Base-by-base conservation (phyloP, 2,888 invertebrate genomes). In the Ochropleura leucogaster region DNA sequence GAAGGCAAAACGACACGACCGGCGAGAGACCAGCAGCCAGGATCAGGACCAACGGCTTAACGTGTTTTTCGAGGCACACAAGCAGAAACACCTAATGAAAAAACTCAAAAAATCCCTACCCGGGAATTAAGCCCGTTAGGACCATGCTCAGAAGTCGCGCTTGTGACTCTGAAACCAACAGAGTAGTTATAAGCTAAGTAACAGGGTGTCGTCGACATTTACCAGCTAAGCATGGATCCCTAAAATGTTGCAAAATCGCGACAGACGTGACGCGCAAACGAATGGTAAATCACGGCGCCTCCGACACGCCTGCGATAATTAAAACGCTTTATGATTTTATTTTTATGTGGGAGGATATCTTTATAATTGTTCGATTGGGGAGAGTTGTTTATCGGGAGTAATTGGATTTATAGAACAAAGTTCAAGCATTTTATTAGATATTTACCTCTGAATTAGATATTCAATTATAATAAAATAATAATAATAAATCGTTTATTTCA, bases 261-360 rank as follows among this genome's bases (percentile, higher is more conserved):
- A 71, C 80, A 89, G 87, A 93, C 93, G 93, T 93, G 93, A 91
- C 87, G 74, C 47, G 93, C 82, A 91, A 91, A 85, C 87, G 83
- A 93, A 93, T 90, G 71, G 83, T 70, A 80, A 90, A 88, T 90
- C 89, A 87, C 85, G 78, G 77, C 73, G 65, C 49, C 69, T 67
- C 68, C 40, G 4, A 55, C 72, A 18, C 40, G 14, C 20, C 60
- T 68, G 60, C 57, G 47, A 68, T 76, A 82, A 86, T 82, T 82
- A 80, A 79, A 84, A 80, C 51, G 77, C 57, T 80, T 85, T 81
- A 87, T 84, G 65, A 82, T 85, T 77, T 79, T 20, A 55, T 72
- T 72, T 72, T 72, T 40, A 73, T 72, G 73, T 83, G 67, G 59
- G n/a, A 81, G 63, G 49, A 16, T 47, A 67, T 71, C 72, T 74